Evolutionary conservation across 1,140 invertebrate genomes (phyloP).

Genomic region (Ylistrum balloti): DNA sequence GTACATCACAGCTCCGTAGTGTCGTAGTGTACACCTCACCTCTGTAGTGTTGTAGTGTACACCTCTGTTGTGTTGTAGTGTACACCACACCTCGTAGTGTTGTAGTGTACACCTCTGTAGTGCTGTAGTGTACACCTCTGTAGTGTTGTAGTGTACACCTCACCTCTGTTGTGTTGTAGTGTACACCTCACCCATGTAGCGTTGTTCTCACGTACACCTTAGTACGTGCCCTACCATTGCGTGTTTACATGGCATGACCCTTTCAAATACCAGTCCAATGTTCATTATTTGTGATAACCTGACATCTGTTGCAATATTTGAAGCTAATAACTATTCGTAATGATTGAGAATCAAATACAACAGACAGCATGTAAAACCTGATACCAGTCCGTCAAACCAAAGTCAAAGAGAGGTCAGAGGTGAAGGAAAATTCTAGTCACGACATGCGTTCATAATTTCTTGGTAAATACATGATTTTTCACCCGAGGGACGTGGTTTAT

Average conservation of each 20-base stretch:
- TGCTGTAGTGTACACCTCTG: too few relatives aligned
- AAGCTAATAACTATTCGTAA: background rate
- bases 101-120: too few relatives aligned
- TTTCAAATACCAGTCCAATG: background rate
- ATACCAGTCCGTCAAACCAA: background rate
- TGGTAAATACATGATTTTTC: background rate
- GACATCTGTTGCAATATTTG: background rate
- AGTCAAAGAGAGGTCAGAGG: conserved; percentile 4
- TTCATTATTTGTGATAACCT: background rate
- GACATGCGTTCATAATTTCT: background rate
- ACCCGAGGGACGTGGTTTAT: background rate
- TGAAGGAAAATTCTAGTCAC: background rate
- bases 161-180: too few relatives aligned
- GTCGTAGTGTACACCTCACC: too few relatives aligned
- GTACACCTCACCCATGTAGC: too few relatives aligned
- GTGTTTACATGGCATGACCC: background rate
- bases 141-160: too few relatives aligned
- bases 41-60: too few relatives aligned
- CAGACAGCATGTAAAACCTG: background rate
- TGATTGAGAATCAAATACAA: background rate
- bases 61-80: too few relatives aligned
- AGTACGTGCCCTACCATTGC: background rate
- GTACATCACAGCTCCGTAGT: too few relatives aligned
- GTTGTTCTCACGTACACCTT: too few relatives aligned
- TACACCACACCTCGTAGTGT: too few relatives aligned